A percentile compares a stretch with the other conserved stretches of the same genome.
Conservation (phyloP, 2,113 vertebrate species). For the Hucho hucho region DNA sequence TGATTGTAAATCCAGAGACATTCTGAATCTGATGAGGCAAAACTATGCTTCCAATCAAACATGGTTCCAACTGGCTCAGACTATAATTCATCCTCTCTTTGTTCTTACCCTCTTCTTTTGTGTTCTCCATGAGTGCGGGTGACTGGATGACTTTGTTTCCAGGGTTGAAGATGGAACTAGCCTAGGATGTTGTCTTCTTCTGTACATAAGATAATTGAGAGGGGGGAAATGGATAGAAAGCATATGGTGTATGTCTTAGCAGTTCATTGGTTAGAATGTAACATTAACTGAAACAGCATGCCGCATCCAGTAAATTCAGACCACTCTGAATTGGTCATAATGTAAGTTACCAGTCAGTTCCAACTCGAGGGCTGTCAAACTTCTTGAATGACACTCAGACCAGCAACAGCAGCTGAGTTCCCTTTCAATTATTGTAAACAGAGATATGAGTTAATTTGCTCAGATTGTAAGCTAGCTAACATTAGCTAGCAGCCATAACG, state of each 20-base stretch:
- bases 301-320: neutral
- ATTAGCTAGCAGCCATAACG: no score
- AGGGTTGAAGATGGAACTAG: neutral
- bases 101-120: constrained; percentile 23
- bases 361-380: neutral
- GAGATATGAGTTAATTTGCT: neutral
- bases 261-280: neutral
- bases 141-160: neutral
- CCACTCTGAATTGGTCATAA: neutral
- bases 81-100: neutral
- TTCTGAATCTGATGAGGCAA: neutral
- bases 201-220: neutral
- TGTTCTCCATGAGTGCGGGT: constrained; percentile 38
- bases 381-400: neutral
- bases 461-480: neutral
- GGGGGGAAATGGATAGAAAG: neutral
- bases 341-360: neutral
- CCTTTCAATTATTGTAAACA: neutral
- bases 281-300: neutral
- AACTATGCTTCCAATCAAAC: neutral
- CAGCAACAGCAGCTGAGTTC: neutral
- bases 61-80: neutral
- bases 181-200: neutral
- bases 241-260: neutral
- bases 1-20: neutral